Conservation (phyloP, 2,888 invertebrate genomes). For the Pseudococcus viburni region DNA sequence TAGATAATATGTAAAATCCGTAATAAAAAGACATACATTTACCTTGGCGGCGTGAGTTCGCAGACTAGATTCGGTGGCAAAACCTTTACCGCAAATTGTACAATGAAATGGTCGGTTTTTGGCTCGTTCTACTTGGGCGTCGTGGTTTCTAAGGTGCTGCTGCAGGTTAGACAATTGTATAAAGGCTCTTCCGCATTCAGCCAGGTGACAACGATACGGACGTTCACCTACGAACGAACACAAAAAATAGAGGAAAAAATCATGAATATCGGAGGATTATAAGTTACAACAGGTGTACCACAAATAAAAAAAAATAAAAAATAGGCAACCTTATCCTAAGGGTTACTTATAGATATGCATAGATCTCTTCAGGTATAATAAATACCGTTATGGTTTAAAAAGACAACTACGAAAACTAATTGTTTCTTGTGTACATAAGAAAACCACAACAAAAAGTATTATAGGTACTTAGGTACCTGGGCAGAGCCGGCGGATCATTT, state of each 20-base stretch:
- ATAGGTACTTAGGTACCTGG: too few relatives aligned
- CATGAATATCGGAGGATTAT: neutral
- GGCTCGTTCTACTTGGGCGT: slow-evolving; percentile 94
- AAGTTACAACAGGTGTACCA: neutral
- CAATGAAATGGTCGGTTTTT: slow-evolving; percentile 97
- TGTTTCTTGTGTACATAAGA: neutral
- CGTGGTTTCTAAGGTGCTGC: slow-evolving; percentile 95
- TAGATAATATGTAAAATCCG: neutral
- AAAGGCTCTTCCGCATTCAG: slow-evolving; percentile 95
- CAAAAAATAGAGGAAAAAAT: neutral
- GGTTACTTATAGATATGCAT: neutral
- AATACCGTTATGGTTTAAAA: neutral
- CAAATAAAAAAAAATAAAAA: too few relatives aligned
- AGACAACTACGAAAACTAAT: neutral
- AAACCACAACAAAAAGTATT: neutral
- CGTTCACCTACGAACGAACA: slow-evolving; percentile 84
- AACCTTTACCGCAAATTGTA: slow-evolving; percentile 96
- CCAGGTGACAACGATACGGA: slow-evolving; percentile 96
- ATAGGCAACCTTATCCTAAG: neutral
- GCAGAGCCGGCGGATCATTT: too few relatives aligned
- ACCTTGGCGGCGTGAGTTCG: slow-evolving; percentile 98
- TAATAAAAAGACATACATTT: slow-evolving; percentile 73
- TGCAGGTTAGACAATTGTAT: slow-evolving; percentile 97
- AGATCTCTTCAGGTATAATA: neutral
- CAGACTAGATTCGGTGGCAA: slow-evolving; percentile 95